Conservation (phyloP, 2,113 vertebrate genomes). For the Dunckerocampus dactyliophorus region DNA sequence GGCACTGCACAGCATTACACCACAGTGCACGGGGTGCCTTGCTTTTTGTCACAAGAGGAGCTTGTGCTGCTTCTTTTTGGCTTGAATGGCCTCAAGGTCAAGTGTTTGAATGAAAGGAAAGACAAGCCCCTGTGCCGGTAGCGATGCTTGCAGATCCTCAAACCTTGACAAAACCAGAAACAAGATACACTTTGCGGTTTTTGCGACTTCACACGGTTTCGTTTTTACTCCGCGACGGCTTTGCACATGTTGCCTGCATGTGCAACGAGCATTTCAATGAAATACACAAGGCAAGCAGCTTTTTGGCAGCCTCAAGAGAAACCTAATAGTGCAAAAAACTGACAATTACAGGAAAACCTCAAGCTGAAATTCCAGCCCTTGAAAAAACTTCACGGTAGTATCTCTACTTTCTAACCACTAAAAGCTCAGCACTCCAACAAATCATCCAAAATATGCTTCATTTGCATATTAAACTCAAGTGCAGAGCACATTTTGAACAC, state of each 20-base stretch:
- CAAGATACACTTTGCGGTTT: not conserved
- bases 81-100: slow-evolving; percentile 38
- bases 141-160: too few relatives aligned
- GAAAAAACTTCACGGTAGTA: slow-evolving; percentile 17
- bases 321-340: slow-evolving; percentile 26
- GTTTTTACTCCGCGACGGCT: not conserved
- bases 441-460: too few relatives aligned
- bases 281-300: slow-evolving; percentile 20
- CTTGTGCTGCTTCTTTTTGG: slow-evolving; percentile 17
- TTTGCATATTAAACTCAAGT: too few relatives aligned
- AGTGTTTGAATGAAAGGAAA: slow-evolving; percentile 17
- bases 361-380: slow-evolving; percentile 6
- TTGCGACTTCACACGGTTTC: not conserved
- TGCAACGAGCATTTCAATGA: slow-evolving; percentile 7
- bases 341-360: slow-evolving; percentile 40
- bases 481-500: too few relatives aligned
- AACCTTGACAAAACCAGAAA: not conserved
- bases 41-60: slow-evolving; percentile 50
- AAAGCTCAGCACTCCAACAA: too few relatives aligned
- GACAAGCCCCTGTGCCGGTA: not conserved
- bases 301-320: slow-evolving; percentile 34
- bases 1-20: slow-evolving; percentile 19
- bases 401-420: too few relatives aligned
- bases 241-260: not conserved
- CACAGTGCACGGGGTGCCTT: slow-evolving; percentile 2